Evolutionary conservation across 1,140 invertebrate genomes (phyloP), one percentile per base, ranked within the genome.

Genomic region (Sitophilus oryzae): DNA sequence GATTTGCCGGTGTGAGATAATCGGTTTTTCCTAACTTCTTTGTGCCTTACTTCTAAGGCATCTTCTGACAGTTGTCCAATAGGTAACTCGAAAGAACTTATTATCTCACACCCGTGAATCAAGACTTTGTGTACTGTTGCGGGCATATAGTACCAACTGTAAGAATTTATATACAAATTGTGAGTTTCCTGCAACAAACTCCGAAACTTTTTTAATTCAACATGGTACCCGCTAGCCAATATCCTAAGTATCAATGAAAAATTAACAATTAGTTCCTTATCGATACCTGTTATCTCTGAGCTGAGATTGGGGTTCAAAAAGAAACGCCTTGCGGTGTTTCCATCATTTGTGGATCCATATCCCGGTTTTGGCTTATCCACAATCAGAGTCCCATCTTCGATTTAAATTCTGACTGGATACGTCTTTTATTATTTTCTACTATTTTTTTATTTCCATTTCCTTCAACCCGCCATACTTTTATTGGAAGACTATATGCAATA

Each of bases 31-130:
- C 59, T 58, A 6, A 64, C 60, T 15, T 65, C 51, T 56, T 67
- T 69, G 55, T 71, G 66, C 16, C 58, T 53, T 6, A 61, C 50
- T 44, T 72, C 68, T 42, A 62, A 60, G 8, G 65, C 66, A 41
- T 70, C 61, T 56, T 70, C 67, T 23, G 62, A 60, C 6, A 70
- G 49, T 52, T 65, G 49, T 16, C 65, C 68, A 16, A 71, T 63
- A 22, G 69, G 66, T 18, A 69, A 43, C 25, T 50, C 19, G 34
- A 51, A 58, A 20, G 34, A 1, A 18, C 15, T n/a, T n/a, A 68
- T 64, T 43, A 70, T 63, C 38, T 66, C 50, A 25, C 50, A 45
- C 22, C 50, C 19, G 18, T 52, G 50, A 22, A 52, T 19, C 18
- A 44, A n/a, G n/a, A n/a, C n/a, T 15, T 43, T 43, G 20, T 52